A percentile compares a stretch with the other conserved stretches of the same genome.
Conservation (phyloP, 2,797 vertebrate genomes). For the Hozukius guyotensis region DNA sequence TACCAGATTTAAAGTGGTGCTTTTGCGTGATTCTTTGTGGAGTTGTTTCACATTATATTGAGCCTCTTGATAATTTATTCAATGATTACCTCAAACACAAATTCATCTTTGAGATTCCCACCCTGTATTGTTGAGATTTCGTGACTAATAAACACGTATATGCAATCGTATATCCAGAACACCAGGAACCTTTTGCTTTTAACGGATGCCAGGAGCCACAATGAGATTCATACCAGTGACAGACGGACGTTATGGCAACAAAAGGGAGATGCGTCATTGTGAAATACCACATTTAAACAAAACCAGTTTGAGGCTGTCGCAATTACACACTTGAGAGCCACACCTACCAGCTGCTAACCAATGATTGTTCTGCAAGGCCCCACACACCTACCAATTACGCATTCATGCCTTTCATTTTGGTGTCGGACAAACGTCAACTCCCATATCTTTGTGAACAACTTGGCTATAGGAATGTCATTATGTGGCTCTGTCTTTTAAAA, state of each 20-base stretch:
- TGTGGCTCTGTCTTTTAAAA: no score
- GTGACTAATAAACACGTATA: background rate
- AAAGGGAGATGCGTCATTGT: background rate
- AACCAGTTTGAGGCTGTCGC: background rate
- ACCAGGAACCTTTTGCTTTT: no score
- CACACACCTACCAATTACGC: background rate
- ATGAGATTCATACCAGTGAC: background rate
- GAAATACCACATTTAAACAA: background rate
- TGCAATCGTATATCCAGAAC: background rate
- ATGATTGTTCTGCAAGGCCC: background rate
- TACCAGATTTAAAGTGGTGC: no score
- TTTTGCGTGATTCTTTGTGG: no score
- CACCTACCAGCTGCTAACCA: background rate
- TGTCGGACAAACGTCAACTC: rapidly evolving
- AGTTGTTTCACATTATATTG: background rate
- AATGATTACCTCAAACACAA: background rate
- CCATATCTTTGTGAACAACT: no score
- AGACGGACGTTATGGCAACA: background rate
- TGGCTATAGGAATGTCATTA: no score
- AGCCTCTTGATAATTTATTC: no score
- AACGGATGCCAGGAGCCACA: background rate
- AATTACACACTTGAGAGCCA: background rate
- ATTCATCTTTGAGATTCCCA: background rate
- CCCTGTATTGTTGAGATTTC: no score
- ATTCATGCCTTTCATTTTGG: background rate